Evolutionary conservation across 2,113 vertebrate genomes (phyloP).

Genomic region (Cyrtonyx montezumae): DNA sequence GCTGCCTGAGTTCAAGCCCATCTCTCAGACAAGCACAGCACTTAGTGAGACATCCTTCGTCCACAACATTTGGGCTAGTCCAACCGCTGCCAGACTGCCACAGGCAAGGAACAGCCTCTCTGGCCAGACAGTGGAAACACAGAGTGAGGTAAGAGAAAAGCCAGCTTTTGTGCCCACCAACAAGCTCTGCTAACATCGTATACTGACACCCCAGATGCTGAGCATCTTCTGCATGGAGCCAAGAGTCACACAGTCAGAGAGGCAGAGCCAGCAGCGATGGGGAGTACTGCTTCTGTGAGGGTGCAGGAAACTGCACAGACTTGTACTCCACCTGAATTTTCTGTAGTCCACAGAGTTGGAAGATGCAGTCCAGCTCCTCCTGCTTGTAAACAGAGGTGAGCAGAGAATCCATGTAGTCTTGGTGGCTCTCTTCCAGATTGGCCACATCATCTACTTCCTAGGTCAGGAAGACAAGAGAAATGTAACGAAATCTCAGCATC

Average conservation of each 20-base stretch:
- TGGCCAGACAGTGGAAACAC: not conserved
- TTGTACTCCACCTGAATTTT: slow-evolving; percentile 73
- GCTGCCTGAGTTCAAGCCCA: not conserved
- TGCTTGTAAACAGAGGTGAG: slow-evolving; percentile 48
- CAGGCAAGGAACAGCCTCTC: not conserved
- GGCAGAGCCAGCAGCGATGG: not conserved
- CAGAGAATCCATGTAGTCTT: slow-evolving; percentile 79
- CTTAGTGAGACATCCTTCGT: not conserved
- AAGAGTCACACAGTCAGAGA: not conserved
- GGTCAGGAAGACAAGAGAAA: not conserved
- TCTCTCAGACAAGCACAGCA: not conserved
- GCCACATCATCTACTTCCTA: slow-evolving; percentile 73
- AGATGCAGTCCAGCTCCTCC: slow-evolving; percentile 72
- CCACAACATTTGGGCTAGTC: not conserved
- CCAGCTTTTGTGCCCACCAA: not conserved
- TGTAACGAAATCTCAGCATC: not conserved
- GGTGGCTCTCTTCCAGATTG: slow-evolving; percentile 42
- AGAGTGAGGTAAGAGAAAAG: not conserved
- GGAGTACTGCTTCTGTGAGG: rapidly evolving
- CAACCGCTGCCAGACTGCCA: not conserved
- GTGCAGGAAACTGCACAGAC: not conserved
- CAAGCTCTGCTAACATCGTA: rapidly evolving
- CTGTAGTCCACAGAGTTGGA: slow-evolving; percentile 84
- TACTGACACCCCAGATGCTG: not conserved
- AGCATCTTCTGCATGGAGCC: rapidly evolving